Evolutionary conservation across 2,113 vertebrate species (phyloP), one percentile per base, ranked within the genome.

Genomic region (Epinephelus fuscoguttatus): DNA sequence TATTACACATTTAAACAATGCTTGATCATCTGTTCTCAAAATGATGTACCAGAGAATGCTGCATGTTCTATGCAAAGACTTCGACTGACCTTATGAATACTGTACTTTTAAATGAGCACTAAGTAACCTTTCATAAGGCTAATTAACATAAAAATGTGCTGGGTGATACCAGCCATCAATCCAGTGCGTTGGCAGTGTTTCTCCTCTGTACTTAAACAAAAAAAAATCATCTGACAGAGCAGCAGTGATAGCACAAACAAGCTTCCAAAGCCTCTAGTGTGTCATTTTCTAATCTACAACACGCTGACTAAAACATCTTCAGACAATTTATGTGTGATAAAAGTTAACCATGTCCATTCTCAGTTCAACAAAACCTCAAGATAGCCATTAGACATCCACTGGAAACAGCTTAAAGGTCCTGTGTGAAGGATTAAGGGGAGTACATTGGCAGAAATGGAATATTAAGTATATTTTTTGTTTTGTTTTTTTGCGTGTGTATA

Each of bases 1-100:
- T 82, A 72, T 73, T 79, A 74, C 70, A 87, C 81, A 81, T 82
- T 86, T 75, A 81, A 77, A 68, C 72, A 82, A 84, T 42, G 42
- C 80, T 84, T 73, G 13, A 90, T 83, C 59, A 63, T 79, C 15
- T 62, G 42, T 40, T 78, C 86, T 75, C 75, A 30, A 85, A 76
- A 84, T n/a, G 37, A 87, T 59, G 33, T 69, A 45, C 47, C 62
- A 42, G 21, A 82, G 23, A 52, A 69, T 45, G 57, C 23, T 60
- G 47, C 18, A 47, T 37, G 64, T 55, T 75, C 42, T 67, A 9
- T 74, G 47, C 69, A 75, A 81, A 80, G 18, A 60, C 30, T n/a
- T 87, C 50, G 19, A n/a, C 73, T 92, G 75, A 86, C 73, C 77
- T 72, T 74, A 23, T 33, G 30, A 86, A 80, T 70, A 78, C 21